phyloP scores from a whole-genome alignment of 2,797 vertebrate genomes.

The Enteromius trimaculatus region DNA sequence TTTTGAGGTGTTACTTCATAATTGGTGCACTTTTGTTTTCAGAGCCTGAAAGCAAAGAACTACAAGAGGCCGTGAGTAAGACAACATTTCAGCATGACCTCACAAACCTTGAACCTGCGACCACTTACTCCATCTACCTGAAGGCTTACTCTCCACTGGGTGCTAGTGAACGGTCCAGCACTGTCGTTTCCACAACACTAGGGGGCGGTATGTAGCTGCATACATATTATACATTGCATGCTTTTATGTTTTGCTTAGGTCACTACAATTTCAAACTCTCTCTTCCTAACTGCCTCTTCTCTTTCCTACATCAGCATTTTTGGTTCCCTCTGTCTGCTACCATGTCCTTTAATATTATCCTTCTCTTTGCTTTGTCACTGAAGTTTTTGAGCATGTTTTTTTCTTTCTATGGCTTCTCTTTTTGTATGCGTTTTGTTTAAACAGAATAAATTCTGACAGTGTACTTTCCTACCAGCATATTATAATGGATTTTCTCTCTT shows the following conservation, averaged over 20 bases:
- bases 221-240: not conserved
- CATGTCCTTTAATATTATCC: not conserved
- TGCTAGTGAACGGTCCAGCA: constrained; percentile 65
- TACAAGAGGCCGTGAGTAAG: constrained; percentile 72
- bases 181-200: constrained; percentile 63
- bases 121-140: constrained; percentile 65
- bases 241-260: constrained; percentile 6
- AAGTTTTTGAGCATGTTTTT: constrained; percentile 35
- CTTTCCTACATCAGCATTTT: not conserved
- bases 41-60: constrained; percentile 67
- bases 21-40: constrained; percentile 18
- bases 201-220: constrained; percentile 64
- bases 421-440: not conserved
- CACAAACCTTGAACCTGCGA: constrained; percentile 65
- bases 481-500: not conserved
- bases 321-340: not conserved
- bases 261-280: not conserved
- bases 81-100: constrained; percentile 69
- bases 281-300: not conserved
- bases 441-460: constrained; percentile 1
- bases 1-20: not conserved
- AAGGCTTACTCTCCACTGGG: constrained; percentile 66
- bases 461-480: not conserved
- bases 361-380: constrained; percentile 6
- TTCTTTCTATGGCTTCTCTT: not conserved